Evolutionary conservation across 2,888 invertebrate species (phyloP), one percentile per base, ranked within the genome.

Genomic region (Cheilosia scutellata): DNA sequence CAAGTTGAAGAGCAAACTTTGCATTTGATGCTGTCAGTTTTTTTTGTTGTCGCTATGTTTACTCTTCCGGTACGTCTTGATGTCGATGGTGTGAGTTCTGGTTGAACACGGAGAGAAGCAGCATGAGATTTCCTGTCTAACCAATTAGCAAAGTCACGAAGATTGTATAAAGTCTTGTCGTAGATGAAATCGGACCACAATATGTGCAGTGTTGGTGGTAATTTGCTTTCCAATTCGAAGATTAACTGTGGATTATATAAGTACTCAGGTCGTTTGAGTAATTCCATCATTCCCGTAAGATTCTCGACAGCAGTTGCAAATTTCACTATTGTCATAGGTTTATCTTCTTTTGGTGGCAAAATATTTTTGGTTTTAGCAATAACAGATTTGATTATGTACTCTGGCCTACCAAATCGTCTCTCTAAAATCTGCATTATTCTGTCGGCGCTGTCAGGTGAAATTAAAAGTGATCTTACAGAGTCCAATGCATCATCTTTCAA

Each of bases 281-380:
- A 20, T 20, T 66, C 65, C 20, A 63, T 13, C 55, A 72, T 72
- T 4, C 29, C 53, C 4, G 72, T 72, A 4, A 62, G 72, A 25
- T 72, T 72, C 16, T 72, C 62, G 3, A 72, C 62, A 31, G 27
- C 37, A 6, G 37, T 62, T 40, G 72, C 51, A 42, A 60, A 72
- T 27, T 37, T 53, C 3, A 74, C n/a, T 5, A 74, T 63, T 4
- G 74, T 27, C 29, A 51, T 25, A 2, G 72, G 70, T 13, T 58
- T 70, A 16, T 62, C 40, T 37, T 65, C 33, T 53, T 31, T 49
- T 2, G 27, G 65, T 5, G 62, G 40, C 7, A 42, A 11, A 11
- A 65, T 44, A 9, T 25, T 49, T 16, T 16, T 40, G n/a, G 40
- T 51, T 37, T 71, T 60, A 13, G 4, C 7, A 13, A 60, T n/a